Evolutionary conservation across 2,888 invertebrate species (phyloP).

Genomic region (Agrotis puta): DNA sequence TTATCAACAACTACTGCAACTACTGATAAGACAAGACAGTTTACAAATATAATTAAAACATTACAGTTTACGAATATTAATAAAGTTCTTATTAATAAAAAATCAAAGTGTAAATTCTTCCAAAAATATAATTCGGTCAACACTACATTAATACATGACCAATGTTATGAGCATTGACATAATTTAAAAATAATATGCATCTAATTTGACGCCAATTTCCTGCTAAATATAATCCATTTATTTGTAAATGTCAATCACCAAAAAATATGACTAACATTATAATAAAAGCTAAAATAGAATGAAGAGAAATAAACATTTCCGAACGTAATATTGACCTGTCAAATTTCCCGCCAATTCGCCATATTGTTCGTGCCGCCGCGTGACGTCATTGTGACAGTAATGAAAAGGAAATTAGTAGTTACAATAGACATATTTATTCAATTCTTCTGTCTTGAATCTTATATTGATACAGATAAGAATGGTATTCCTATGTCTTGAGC

Average conservation of each 20-base stretch:
- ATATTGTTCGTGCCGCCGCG: slow-evolving; percentile 83
- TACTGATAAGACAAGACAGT: slow-evolving; percentile 1
- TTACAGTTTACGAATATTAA: not conserved
- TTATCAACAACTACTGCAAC: slow-evolving; percentile 15
- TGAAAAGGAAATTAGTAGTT: slow-evolving; percentile 88
- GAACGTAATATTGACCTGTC: slow-evolving; percentile 80
- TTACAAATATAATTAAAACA: not conserved
- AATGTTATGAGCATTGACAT: slow-evolving; percentile 50
- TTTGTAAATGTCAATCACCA: slow-evolving; percentile 57
- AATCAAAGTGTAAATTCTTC: slow-evolving; percentile 21
- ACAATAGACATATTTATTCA: slow-evolving; percentile 69
- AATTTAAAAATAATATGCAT: slow-evolving; percentile 52
- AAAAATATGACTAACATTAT: slow-evolving; percentile 54
- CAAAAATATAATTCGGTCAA: slow-evolving; percentile 54
- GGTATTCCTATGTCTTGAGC: slow-evolving; percentile 54
- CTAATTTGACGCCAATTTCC: slow-evolving; percentile 62
- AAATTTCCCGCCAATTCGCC: slow-evolving; percentile 83
- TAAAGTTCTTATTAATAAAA: slow-evolving; percentile 13
- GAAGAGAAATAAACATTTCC: slow-evolving; percentile 69
- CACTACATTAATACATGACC: slow-evolving; percentile 46
- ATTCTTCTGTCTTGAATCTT: slow-evolving; percentile 54
- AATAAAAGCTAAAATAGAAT: slow-evolving; percentile 43
- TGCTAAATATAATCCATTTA: slow-evolving; percentile 50
- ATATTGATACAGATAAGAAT: slow-evolving; percentile 54
- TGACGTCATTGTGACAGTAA: slow-evolving; percentile 85